Evolutionary conservation across 2,113 vertebrate species (phyloP), one percentile per base, ranked within the genome.

Genomic region (Phoxinus phoxinus): DNA sequence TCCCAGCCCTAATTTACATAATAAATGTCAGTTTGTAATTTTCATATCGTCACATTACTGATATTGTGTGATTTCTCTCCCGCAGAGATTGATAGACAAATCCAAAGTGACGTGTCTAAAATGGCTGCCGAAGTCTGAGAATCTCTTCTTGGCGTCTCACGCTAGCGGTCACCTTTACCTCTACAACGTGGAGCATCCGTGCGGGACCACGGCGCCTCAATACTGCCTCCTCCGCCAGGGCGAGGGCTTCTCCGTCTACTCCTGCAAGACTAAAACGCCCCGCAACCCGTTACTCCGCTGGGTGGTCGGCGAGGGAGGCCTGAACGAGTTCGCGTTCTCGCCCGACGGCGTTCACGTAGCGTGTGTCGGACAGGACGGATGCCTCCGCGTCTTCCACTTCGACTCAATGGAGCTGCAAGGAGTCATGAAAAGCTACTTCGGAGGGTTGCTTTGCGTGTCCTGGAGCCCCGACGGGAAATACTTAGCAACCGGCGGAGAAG

Each of bases 401-500:
- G 95, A 97, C 87, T 96, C 97, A 46, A 98, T 97, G 97, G 94
- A 97, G 86, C 95, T 98, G 2, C 96, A 96, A 13, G 97, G 97
- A 0, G 95, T 96, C 86, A 98, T 98, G 97, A 96, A 96, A 93
- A 98, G 97, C 84, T 98, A 98, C 73, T 98, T 98, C 0, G 97
- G 97, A 10, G 97, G 97, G 0, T 87, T 98, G 3, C 94, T 98
- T 0, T 98, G 97, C 0, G 97, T 98, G 21, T 98, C 97, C 1
- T 98, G 97, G 97, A 98, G 97, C 90, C 97, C 97, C 0, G 97
- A 98, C 0, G 97, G 97, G 0, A 96, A 96, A 3, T 98, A 97
- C 3, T 93, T 98, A 0, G 97, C 96, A 69, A 98, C 97, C 0
- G 97, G 97, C 0, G 97, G 97, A 0, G 97, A 98, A 84, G 97